Evolutionary conservation across 1,140 invertebrate species (phyloP), one percentile per base, ranked within the genome.

Genomic region (Polyergus mexicanus): DNA sequence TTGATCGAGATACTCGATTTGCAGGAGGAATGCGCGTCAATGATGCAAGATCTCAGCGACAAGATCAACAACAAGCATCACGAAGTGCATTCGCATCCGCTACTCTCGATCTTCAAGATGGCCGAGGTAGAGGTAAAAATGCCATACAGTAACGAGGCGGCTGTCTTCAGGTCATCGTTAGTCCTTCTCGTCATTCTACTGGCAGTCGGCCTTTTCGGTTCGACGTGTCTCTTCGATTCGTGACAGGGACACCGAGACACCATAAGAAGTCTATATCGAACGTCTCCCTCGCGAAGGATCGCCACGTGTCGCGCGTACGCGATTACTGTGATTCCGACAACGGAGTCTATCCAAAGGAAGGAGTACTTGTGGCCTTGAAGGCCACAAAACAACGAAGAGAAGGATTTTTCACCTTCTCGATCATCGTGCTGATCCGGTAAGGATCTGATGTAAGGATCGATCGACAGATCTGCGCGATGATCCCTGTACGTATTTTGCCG

Each of bases 91-190:
- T 98, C 97, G 28, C 97, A 98, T 94, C 96, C 98, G 51, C 96
- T 98, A 16, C 96, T 98, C 11, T 98, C 98, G 86, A 98, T 98
- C 93, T 98, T 98, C 94, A 98, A 98, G 95, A 98, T 98, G 95
- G 98, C 98, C n/a, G 97, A 98, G 95, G 97, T 98, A 25, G 97
- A 98, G 93, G 97, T 98, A 47, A 95, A 94, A 86, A 83, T 95
- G 75, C 95, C 95, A 7, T 92, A 94, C 77, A 93, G 92, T 65
- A 94, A 91, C 85, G 90, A 89, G n/a, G 92, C 88, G 63, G 86
- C 51, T 22, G 71, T 84, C 16, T 65, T 65, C 54, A 63, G 60
- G 74, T 83, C 77, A 76, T 90, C 85, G 69, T 85, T 84, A 47
- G 85, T 58, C 35, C 78, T 87, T 60, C 86, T 90, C 19, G 81